Conservation (phyloP, 2,888 invertebrate genomes). For the Lobophora halterata region DNA sequence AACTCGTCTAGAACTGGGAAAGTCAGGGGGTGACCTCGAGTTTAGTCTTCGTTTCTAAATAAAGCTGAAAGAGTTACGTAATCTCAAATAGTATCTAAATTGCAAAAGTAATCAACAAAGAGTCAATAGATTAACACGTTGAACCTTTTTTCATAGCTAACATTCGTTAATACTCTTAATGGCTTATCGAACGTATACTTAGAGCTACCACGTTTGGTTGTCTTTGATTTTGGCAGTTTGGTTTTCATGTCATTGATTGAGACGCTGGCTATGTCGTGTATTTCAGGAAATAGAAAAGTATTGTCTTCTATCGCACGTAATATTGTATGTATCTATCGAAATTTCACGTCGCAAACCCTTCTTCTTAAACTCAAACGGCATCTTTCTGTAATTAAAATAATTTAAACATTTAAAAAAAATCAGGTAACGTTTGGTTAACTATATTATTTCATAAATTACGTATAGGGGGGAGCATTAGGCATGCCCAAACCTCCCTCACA, state of each 20-base stretch:
- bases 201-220: conserved; percentile 14
- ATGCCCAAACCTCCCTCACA: conserved; percentile 27
- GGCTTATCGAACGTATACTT: conserved; percentile 22
- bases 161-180: conserved; percentile 18
- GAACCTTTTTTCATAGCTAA: conserved; percentile 6
- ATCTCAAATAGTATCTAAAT: no score
- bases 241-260: conserved; percentile 20
- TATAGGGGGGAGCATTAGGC: conserved; percentile 21
- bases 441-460: no score
- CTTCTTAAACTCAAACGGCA: conserved; percentile 21
- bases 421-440: no score
- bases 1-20: no score
- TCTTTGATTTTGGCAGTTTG: conserved; percentile 20
- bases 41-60: no score
- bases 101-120: conserved; percentile 10
- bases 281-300: conserved; percentile 20
- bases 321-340: conserved; percentile 24
- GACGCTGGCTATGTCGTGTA: conserved; percentile 19
- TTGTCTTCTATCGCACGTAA: conserved; percentile 27
- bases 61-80: no score
- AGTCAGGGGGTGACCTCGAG: no score
- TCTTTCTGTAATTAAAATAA: conserved; percentile 15
- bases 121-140: conserved; percentile 9
- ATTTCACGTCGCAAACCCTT: conserved; percentile 20
- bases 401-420: conserved; percentile 13